Evolutionary conservation across 2,888 invertebrate genomes (phyloP).

Genomic region (Teinopalpus imperialis): DNA sequence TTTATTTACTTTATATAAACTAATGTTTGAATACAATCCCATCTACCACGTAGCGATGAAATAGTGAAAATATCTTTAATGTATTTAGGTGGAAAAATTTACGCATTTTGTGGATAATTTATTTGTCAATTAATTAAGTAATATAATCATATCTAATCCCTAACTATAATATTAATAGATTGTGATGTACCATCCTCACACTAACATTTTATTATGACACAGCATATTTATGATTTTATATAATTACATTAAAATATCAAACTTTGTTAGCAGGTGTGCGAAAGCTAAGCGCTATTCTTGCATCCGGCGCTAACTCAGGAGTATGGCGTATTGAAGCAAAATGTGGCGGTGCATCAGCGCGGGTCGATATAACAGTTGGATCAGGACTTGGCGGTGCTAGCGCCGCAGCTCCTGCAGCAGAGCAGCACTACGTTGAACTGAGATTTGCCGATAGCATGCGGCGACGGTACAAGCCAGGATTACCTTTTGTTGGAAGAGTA

Average conservation of each 20-base stretch:
- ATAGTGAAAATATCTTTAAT: too few relatives aligned
- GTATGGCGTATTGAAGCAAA: slow-evolving; percentile 80
- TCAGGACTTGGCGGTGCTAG: slow-evolving; percentile 59
- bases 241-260: not conserved
- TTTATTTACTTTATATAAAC: too few relatives aligned
- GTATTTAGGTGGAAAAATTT: too few relatives aligned
- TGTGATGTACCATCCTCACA: too few relatives aligned
- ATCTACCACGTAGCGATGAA: too few relatives aligned
- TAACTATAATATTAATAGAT: too few relatives aligned
- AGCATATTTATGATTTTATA: too few relatives aligned
- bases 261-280: slow-evolving; percentile 76
- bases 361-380: slow-evolving; percentile 80
- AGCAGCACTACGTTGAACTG: slow-evolving; percentile 85
- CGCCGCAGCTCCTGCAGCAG: slow-evolving; percentile 83
- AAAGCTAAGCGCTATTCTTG: slow-evolving; percentile 79
- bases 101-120: too few relatives aligned
- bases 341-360: slow-evolving; percentile 79
- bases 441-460: slow-evolving; percentile 85
- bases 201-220: too few relatives aligned
- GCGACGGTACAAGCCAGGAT: slow-evolving; percentile 84
- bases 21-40: too few relatives aligned
- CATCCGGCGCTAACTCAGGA: slow-evolving; percentile 80
- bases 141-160: too few relatives aligned
- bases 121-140: too few relatives aligned
- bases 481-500: slow-evolving; percentile 85